Base-by-base conservation (phyloP, 2,797 vertebrate genomes). In the Myiotriccus ornatus region DNA sequence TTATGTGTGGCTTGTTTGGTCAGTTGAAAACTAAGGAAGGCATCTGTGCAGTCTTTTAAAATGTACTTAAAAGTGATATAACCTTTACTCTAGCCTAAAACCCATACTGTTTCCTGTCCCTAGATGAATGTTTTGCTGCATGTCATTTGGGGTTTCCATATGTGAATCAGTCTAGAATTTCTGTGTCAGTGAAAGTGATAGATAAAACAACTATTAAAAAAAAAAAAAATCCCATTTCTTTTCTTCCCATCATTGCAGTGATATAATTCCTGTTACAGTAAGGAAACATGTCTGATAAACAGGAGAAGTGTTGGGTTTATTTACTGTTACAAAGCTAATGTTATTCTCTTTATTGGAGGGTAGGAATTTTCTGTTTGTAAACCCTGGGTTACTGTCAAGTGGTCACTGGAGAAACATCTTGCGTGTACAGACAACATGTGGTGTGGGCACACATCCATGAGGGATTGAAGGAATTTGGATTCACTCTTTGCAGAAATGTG, bases 31-130 rank as follows among this genome's bases (percentile, higher is more conserved):
- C 62, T 80, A 49, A 81, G 82, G 55, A 84, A 84, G 34, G n/a
- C 83, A 28, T 52, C 80, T 59, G 39, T 75, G 67, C 39, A 43
- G 24, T 39, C 46, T 71, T 79, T 87, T 62, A 82, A 87, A 92
- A 89, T 50, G 32, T 69, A 30, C 70, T 84, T 77, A 53, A 52
- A 95, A 87, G 85, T 34, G 62, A 12, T 39, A 75, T 80, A 96
- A 87, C 59, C 68, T 90, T 97, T 95, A 79, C 74, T 90, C 67
- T 91, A 95, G 87, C 74, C 59, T 89, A 44, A 84, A 95, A 28
- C 87, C 82, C 89, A 55, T 92, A 79, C 75, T 84, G 73, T 80
- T 98, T 98, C 97, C 97, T 98, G 97, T 94, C 97, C 96, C 23
- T 74, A 92, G 71, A 96, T 81, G 73, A 80, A 71, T 8, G 68